phyloP scores from a whole-genome alignment of 2,113 vertebrate genomes.

The Cryptotis parvus region DNA sequence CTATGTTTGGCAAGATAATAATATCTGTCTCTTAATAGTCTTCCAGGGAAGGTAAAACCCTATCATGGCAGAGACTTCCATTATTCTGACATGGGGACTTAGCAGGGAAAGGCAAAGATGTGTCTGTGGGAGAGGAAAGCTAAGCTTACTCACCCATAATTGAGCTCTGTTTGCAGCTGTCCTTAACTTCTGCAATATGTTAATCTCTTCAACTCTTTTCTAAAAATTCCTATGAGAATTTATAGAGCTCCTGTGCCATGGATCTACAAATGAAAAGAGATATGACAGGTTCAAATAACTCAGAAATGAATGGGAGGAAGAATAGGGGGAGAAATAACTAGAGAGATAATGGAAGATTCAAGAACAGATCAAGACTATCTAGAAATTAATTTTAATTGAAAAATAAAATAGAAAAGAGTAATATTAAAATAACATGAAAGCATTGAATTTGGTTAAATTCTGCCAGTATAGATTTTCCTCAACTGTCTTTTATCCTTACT shows the following conservation, averaged over 20 bases:
- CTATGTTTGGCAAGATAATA: background rate
- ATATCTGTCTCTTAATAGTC: too few relatives aligned
- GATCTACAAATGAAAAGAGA: background rate
- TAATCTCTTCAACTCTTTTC: conserved; percentile 6
- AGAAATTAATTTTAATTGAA: background rate
- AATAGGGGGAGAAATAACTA: background rate
- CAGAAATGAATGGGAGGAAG: background rate
- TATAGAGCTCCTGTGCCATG: background rate
- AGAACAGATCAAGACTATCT: background rate
- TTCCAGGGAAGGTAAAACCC: background rate
- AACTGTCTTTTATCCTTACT: background rate
- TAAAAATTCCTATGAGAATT: background rate
- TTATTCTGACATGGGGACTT: background rate
- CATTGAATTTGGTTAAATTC: background rate
- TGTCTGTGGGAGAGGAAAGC: background rate
- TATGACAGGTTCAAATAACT: background rate
- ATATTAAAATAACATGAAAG: background rate
- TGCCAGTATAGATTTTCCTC: background rate
- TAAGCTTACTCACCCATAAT: background rate
- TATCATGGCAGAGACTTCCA: background rate
- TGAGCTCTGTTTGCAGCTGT: conserved; percentile 20
- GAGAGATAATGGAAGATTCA: background rate
- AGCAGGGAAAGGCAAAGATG: background rate
- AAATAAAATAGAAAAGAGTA: background rate
- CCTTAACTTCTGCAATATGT: background rate